Evolutionary conservation across 2,888 invertebrate species (phyloP).

Genomic region (Macrosiphum euphorbiae): DNA sequence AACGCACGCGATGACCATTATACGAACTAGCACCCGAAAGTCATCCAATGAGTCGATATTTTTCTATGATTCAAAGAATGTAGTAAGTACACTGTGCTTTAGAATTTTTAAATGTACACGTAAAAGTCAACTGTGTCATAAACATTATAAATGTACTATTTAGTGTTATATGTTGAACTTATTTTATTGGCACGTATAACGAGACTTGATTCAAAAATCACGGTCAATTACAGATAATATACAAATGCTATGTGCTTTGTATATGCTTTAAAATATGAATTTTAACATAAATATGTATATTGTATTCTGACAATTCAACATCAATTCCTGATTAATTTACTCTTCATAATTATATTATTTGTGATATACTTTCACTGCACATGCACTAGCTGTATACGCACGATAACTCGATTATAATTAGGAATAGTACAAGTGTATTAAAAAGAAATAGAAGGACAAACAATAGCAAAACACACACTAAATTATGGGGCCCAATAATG

Average conservation of each 20-base stretch:
- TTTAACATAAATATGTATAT: background rate
- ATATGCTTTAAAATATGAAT: background rate
- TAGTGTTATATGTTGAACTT: background rate
- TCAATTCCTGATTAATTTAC: background rate
- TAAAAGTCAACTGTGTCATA: background rate
- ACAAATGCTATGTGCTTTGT: background rate
- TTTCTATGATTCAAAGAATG: background rate
- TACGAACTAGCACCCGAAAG: background rate
- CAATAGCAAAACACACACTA: background rate
- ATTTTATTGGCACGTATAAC: background rate
- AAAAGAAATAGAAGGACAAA: background rate
- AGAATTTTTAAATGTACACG: background rate
- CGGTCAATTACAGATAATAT: background rate
- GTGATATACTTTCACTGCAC: background rate
- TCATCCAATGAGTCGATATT: background rate
- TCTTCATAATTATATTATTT: background rate
- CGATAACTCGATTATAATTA: background rate
- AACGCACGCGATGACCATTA: background rate
- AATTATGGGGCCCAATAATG: background rate
- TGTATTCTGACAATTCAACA: background rate
- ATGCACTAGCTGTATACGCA: too few relatives aligned
- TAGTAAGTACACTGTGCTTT: background rate
- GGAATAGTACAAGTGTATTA: background rate
- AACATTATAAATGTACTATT: background rate
- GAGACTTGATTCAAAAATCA: background rate